Evolutionary conservation across 2,888 invertebrate genomes (phyloP), one percentile per base, ranked within the genome.

Genomic region (Eristalinus aeneus): DNA sequence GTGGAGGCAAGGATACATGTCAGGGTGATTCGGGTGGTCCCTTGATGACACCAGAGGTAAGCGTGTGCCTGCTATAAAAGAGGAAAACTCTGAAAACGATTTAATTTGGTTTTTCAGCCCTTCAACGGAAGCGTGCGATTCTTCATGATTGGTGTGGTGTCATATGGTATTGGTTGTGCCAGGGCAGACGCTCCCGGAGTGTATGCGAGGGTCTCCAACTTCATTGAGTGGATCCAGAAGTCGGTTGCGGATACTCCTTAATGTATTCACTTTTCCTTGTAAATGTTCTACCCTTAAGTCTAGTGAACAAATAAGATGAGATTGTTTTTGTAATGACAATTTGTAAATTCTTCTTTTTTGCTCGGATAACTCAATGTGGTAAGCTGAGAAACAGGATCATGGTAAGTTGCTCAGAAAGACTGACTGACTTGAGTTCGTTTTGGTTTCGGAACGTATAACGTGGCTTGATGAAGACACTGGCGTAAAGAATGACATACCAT

Each of bases 141-240:
- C 95, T 0, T 78, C 87, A 90, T 94, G 88, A 93, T 95, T 60
- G 96, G 95, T 1, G 93, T 95, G 0, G 95, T 95, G 1, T 95
- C 95, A 0, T 95, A 94, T 90, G 95, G 95, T 1, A 94, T 93
- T 88, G 93, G 93, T 69, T 95, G 95, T 89, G 95, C 94, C 0
- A 93, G 94, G 88, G 92, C 93, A 12, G 94, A 94, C 1, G 94
- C 92, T 88, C 95, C 95, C 0, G 95, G 95, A 1, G 94, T 95
- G 10, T 95, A 95, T 90, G 94, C 94, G 0, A 92, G 94, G 84
- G 94, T 95, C 0, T 93, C 94, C 0, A 89, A 93, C 27, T 95
- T 94, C 89, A 88, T 94, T 1, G 94, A 94, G 88, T 95, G 95
- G 95, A 94, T 95, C 76, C 84, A 90, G 74, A 88, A 91, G 88